Percentiles rank a stretch among this genome's conserved stretches.
phyloP scores from a whole-genome alignment of 92 coral and sea anemone species.

The Paragorgia papillata region DNA sequence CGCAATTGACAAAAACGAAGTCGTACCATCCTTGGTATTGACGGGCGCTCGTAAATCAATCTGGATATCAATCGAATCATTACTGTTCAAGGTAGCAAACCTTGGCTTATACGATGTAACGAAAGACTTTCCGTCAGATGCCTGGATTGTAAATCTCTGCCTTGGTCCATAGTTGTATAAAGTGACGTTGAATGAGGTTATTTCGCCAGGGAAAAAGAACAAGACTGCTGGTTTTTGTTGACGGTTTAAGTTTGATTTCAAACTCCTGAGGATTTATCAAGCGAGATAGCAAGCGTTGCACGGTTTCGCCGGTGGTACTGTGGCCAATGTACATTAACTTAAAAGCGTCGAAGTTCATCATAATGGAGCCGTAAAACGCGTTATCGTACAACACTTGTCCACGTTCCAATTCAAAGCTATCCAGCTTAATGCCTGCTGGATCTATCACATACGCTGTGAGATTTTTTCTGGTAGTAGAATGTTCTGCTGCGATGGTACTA shows the following conservation, averaged over 20 bases:
- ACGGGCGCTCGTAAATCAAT: too few species aligned
- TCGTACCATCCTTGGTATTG: too few species aligned
- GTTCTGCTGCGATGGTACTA: slow-evolving; percentile 38
- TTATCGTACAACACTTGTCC: slow-evolving; percentile 31
- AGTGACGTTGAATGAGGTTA: slow-evolving; percentile 10
- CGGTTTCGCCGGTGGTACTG: slow-evolving; percentile 5
- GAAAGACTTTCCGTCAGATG: too few species aligned
- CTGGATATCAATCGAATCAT: too few species aligned
- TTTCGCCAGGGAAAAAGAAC: slow-evolving; percentile 1
- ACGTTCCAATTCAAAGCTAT: slow-evolving; percentile 52
- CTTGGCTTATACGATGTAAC: too few species aligned
- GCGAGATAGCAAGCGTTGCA: slow-evolving; percentile 20
- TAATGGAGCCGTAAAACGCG: slow-evolving; percentile 31
- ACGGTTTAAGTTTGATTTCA: not conserved
- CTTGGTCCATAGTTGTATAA: too few species aligned
- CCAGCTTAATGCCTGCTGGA: slow-evolving; percentile 45
- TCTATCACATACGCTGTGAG: slow-evolving; percentile 44
- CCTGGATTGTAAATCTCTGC: too few species aligned
- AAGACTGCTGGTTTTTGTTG: not conserved
- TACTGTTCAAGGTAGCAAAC: too few species aligned
- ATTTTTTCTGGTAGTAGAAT: slow-evolving; percentile 8
- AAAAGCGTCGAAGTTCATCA: slow-evolving; percentile 3
- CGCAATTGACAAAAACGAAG: too few species aligned
- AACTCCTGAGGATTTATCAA: slow-evolving; percentile 33
- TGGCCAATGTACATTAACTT: slow-evolving; percentile 17